Conservation (phyloP, 2,888 invertebrate species). For the Perizoma affinitatum region DNA sequence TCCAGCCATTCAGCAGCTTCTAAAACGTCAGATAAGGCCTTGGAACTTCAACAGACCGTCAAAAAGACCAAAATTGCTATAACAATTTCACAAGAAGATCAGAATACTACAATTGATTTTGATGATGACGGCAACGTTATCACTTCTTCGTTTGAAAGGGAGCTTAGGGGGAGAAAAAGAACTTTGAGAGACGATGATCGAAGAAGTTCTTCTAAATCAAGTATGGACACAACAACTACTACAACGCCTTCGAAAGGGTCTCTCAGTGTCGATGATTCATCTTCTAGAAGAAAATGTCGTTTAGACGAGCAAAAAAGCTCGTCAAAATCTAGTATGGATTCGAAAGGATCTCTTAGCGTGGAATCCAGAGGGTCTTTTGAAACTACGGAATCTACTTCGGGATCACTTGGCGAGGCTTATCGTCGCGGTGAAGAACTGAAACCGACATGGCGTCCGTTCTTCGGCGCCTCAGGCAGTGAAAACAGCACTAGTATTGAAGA, state of each 20-base stretch:
- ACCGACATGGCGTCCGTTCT: conserved; percentile 92
- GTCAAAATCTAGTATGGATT: conserved; percentile 86
- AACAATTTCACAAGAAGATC: conserved; percentile 82
- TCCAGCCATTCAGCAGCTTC: conserved; percentile 84
- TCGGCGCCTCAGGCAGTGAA: conserved; percentile 90
- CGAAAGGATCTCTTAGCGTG: conserved; percentile 86
- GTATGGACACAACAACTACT: conserved; percentile 80
- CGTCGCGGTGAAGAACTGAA: conserved; percentile 89
- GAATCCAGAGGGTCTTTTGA: conserved; percentile 89
- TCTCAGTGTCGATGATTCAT: conserved; percentile 79
- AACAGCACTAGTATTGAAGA: conserved; percentile 94
- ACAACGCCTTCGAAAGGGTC: conserved; percentile 80
- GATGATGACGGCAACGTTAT: conserved; percentile 80
- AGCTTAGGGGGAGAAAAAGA: conserved; percentile 68
- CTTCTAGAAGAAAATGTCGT: conserved; percentile 71
- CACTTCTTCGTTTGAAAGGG: conserved; percentile 74
- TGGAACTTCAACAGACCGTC: conserved; percentile 77
- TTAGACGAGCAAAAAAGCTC: conserved; percentile 82
- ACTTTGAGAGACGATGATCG: conserved; percentile 74
- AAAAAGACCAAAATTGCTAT: conserved; percentile 82
- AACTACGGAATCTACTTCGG: conserved; percentile 89
- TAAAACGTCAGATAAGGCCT: conserved; percentile 73
- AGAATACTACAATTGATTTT: conserved; percentile 80
- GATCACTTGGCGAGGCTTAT: conserved; percentile 88
- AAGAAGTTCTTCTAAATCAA: conserved; percentile 85